These are phyloP conservation scores for Nymphalis urticae DNA, from an alignment of 2,888 invertebrate species.

Conservation along the genomic window DNA sequence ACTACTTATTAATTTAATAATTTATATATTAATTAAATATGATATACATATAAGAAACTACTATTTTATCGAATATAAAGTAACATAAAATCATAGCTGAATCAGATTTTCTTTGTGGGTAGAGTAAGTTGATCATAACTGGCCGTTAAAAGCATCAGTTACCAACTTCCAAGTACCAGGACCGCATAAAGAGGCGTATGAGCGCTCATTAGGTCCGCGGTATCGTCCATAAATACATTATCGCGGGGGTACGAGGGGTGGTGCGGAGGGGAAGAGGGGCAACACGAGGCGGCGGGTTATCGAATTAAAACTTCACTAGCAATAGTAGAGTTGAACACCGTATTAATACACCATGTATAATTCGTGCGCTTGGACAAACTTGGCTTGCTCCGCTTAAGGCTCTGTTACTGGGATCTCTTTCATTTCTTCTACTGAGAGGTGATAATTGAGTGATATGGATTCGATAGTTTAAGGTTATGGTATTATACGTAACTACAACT, in stretches of 20 bases:
- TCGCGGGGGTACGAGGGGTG: slow-evolving; percentile 50
- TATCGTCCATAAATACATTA: slow-evolving; percentile 81
- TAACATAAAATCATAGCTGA: neutral
- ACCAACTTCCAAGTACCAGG: slow-evolving; percentile 47
- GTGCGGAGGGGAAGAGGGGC: slow-evolving; percentile 42
- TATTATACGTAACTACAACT: too few relatives aligned
- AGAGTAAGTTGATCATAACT: slow-evolving; percentile 44
- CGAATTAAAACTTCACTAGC: slow-evolving; percentile 81
- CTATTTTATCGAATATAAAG: neutral
- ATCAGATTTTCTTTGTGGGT: slow-evolving; percentile 15
- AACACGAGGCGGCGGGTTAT: slow-evolving; percentile 64
- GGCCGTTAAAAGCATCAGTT: slow-evolving; percentile 45
- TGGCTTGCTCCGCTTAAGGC: slow-evolving; percentile 54
- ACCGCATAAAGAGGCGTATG: slow-evolving; percentile 72
- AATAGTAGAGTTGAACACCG: slow-evolving; percentile 80
- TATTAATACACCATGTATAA: slow-evolving; percentile 81
- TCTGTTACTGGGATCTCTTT: slow-evolving; percentile 3
- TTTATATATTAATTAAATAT: too few relatives aligned
- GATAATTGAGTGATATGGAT: neutral
- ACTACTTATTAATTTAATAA: too few relatives aligned
- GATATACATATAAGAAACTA: too few relatives aligned
- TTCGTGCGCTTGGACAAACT: slow-evolving; percentile 77
- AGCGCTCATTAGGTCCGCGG: slow-evolving; percentile 78
- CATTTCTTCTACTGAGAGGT: neutral
- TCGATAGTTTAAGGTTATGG: neutral